Percentiles rank a stretch among this genome's conserved stretches.
phyloP scores from a whole-genome alignment of 2,113 vertebrate genomes.

The Oreocharis arfaki region DNA sequence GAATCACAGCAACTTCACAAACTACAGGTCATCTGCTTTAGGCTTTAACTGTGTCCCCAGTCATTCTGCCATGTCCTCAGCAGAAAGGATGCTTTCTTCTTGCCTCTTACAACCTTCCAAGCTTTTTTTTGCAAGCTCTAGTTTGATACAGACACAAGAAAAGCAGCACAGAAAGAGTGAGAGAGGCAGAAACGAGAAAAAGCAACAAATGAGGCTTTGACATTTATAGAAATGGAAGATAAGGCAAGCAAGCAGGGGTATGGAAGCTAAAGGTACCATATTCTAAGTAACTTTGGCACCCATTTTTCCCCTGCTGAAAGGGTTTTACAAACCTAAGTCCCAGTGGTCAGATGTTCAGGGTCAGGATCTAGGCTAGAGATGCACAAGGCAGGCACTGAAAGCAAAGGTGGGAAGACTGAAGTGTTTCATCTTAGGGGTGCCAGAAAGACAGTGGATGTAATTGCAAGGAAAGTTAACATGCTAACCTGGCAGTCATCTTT shows the following conservation, averaged over 20 bases:
- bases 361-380: background rate
- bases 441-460: background rate
- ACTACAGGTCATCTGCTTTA: background rate
- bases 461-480: background rate
- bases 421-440: background rate
- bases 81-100: background rate
- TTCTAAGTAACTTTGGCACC: background rate
- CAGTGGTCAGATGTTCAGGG: background rate
- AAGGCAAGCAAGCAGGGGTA: background rate
- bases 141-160: background rate
- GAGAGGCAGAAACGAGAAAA: background rate
- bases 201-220: background rate
- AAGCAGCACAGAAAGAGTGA: background rate
- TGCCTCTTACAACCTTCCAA: background rate
- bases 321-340: background rate
- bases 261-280: background rate
- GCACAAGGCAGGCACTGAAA: background rate
- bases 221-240: background rate
- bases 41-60: too few species aligned
- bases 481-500: background rate
- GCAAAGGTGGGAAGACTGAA: background rate
- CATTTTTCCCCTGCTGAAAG: background rate
- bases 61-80: background rate
- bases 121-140: background rate
- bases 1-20: background rate